Percentiles rank a stretch among this genome's conserved stretches.
Evolutionary conservation across 2,113 vertebrate species (phyloP).

Genomic region (Lota lota): DNA sequence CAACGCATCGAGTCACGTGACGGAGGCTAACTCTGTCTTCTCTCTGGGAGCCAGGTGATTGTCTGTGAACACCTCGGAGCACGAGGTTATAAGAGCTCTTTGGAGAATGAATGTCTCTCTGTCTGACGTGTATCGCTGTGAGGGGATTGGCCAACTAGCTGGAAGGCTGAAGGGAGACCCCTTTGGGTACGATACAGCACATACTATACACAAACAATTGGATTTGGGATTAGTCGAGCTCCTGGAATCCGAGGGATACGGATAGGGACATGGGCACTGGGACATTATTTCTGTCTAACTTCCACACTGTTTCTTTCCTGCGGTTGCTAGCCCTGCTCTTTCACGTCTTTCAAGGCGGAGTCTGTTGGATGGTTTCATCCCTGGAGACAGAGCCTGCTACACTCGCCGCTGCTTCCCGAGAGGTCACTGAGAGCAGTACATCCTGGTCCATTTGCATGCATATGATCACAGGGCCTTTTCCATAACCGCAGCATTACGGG

Average conservation of each 20-base stretch:
- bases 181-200: constrained; percentile 10
- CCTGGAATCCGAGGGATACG: background rate
- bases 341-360: background rate
- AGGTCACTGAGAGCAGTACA: constrained; percentile 40
- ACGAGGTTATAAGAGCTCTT: no score
- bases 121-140: constrained; percentile 18
- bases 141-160: constrained; percentile 26
- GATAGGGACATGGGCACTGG: background rate
- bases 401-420: constrained; percentile 5
- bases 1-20: no score
- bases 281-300: constrained; percentile 9
- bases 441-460: constrained; percentile 55
- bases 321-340: background rate
- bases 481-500: constrained; percentile 19
- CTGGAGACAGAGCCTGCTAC: constrained; percentile 18
- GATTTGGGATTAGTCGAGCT: constrained; percentile 21
- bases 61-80: no score
- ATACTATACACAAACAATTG: constrained; percentile 29
- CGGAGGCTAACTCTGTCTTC: no score
- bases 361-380: background rate
- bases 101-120: background rate
- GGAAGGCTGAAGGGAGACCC: constrained; percentile 1
- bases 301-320: constrained; percentile 17
- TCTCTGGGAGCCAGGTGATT: no score
- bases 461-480: constrained; percentile 35